Conservation (phyloP, 2,113 vertebrate genomes). For the Ceratotherium simum region DNA sequence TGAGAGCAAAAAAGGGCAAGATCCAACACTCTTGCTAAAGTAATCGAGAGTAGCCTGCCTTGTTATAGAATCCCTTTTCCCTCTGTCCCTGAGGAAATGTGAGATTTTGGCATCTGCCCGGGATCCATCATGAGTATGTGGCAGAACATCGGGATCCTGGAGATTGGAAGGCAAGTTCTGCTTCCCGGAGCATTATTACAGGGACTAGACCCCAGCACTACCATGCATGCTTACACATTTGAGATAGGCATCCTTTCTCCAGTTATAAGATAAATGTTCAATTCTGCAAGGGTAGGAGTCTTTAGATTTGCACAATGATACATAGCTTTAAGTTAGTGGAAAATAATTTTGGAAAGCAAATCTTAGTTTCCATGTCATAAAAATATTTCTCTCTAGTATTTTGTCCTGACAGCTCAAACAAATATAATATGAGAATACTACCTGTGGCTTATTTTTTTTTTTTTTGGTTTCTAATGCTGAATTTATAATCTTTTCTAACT, state of each 20-base stretch:
- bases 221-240: not conserved
- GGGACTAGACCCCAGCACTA: not conserved
- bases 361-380: constrained; percentile 81
- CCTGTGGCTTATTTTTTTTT: constrained; percentile 75
- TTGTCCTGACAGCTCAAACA: constrained; percentile 76
- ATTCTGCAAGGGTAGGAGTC: constrained; percentile 53
- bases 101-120: constrained; percentile 18
- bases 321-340: constrained; percentile 74
- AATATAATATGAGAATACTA: constrained; percentile 78
- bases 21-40: not conserved
- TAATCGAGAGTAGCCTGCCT: not conserved
- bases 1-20: not conserved
- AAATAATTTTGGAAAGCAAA: constrained; percentile 79
- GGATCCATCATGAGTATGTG: constrained; percentile 72
- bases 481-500: constrained; percentile 79
- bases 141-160: constrained; percentile 62
- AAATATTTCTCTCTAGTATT: constrained; percentile 78
- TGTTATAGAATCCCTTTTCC: not conserved
- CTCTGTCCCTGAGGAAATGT: not conserved
- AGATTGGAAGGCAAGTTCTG: constrained; percentile 65
- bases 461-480: constrained; percentile 77
- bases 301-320: constrained; percentile 68
- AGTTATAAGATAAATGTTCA: constrained; percentile 29
- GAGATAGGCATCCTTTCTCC: constrained; percentile 42
- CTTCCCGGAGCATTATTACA: constrained; percentile 50